A percentile compares a stretch with the other conserved stretches of the same genome.
These are phyloP conservation scores for Philaethria dido DNA, from an alignment of 2,888 invertebrate species.

Conservation along the genomic window DNA sequence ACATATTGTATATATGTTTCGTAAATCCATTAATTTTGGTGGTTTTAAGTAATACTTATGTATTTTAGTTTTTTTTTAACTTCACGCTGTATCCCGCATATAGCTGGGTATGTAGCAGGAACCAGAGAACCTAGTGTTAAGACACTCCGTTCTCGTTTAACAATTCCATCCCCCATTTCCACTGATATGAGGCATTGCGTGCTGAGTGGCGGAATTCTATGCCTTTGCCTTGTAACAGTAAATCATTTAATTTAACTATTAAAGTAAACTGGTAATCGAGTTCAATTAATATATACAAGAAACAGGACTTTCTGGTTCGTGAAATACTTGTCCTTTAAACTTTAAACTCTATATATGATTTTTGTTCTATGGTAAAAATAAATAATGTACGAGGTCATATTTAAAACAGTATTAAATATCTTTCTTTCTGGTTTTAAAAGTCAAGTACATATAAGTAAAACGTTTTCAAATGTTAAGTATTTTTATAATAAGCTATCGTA, in stretches of 20 bases:
- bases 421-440: neutral
- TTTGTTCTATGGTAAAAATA: neutral
- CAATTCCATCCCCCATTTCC: too few species aligned
- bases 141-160: too few species aligned
- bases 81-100: too few species aligned
- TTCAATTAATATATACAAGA: neutral
- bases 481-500: too few species aligned
- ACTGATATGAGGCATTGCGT: too few species aligned
- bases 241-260: neutral
- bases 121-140: too few species aligned
- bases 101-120: too few species aligned
- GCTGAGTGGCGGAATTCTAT: too few species aligned
- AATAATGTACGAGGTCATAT: neutral
- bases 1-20: conserved; percentile 24
- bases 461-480: too few species aligned
- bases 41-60: neutral
- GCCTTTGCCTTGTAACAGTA: too few species aligned
- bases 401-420: neutral
- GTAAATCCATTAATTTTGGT: neutral
- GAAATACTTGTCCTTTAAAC: neutral
- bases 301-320: neutral
- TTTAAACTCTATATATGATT: too few species aligned
- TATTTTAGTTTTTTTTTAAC: neutral
- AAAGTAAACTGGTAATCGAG: neutral
- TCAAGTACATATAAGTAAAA: too few species aligned